Conservation (phyloP, 2,797 vertebrate species). For the Xyrichtys novacula region DNA sequence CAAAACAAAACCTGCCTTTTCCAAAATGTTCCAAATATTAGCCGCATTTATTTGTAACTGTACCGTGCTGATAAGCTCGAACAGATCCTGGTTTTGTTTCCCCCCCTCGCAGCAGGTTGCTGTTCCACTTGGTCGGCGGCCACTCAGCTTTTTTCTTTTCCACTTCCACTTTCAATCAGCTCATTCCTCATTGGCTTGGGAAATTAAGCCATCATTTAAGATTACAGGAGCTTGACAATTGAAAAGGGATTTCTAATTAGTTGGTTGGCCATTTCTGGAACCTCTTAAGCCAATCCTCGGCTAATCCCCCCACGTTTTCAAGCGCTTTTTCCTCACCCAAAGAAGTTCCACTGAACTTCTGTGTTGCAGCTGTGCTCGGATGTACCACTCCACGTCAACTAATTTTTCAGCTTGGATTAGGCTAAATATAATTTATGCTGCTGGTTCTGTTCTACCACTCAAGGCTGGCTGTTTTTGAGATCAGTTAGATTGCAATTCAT, state of each 20-base stretch:
- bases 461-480: constrained; percentile 12
- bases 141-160: constrained; percentile 44
- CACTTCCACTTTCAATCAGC: constrained; percentile 61
- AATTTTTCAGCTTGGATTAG: constrained; percentile 37
- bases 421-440: constrained; percentile 30
- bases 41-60: constrained; percentile 18
- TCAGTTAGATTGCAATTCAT: constrained; percentile 21
- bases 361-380: constrained; percentile 38
- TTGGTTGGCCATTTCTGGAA: constrained; percentile 75
- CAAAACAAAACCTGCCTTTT: neutral
- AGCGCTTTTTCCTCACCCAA: constrained; percentile 32
- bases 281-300: constrained; percentile 74
- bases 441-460: constrained; percentile 7
- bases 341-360: constrained; percentile 52
- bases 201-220: constrained; percentile 80
- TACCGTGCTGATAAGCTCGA: constrained; percentile 32
- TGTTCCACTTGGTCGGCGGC: constrained; percentile 35
- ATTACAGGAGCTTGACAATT: constrained; percentile 80
- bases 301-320: constrained; percentile 76
- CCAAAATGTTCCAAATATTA: neutral
- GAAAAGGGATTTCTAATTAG: constrained; percentile 84
- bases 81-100: constrained; percentile 38
- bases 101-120: constrained; percentile 32
- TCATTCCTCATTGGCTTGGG: constrained; percentile 66
- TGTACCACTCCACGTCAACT: constrained; percentile 28